Conservation (phyloP, 2,888 invertebrate genomes). For the Eretmocerus hayati region DNA sequence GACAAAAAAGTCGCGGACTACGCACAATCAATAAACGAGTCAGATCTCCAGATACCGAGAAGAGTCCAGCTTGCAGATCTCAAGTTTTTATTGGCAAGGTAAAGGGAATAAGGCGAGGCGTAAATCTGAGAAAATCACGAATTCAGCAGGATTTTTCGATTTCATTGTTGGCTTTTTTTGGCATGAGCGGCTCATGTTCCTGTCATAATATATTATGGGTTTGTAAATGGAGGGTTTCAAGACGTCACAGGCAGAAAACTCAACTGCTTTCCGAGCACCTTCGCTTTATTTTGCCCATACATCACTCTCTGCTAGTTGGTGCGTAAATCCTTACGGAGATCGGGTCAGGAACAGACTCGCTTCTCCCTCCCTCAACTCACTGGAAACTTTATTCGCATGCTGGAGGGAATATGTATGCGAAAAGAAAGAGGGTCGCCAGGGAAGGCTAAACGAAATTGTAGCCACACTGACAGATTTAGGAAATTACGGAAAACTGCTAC, state of each 20-base stretch:
- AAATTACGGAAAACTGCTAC: slow-evolving; percentile 15
- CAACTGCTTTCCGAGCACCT: background rate
- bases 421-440: no score
- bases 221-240: slow-evolving; percentile 27
- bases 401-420: no score
- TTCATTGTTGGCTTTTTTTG: background rate
- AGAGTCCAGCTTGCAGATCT: background rate
- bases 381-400: no score
- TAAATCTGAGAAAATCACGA: slow-evolving; percentile 28
- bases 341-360: slow-evolving; percentile 3
- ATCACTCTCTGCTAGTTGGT: slow-evolving; percentile 19
- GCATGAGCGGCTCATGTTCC: slow-evolving; percentile 29
- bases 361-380: background rate
- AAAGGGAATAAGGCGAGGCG: slow-evolving; percentile 13
- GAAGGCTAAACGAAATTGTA: slow-evolving; percentile 3
- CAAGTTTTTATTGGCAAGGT: background rate
- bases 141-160: slow-evolving; percentile 4
- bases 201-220: slow-evolving; percentile 39
- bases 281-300: slow-evolving; percentile 9
- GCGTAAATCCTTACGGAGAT: slow-evolving; percentile 2
- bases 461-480: slow-evolving; percentile 11
- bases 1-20: no score
- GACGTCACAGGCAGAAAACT: slow-evolving; percentile 30
- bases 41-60: background rate
- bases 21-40: slow-evolving; percentile 8